phyloP scores from a whole-genome alignment of 2,113 vertebrate genomes.

The Hydrochoerus hydrochaeris region DNA sequence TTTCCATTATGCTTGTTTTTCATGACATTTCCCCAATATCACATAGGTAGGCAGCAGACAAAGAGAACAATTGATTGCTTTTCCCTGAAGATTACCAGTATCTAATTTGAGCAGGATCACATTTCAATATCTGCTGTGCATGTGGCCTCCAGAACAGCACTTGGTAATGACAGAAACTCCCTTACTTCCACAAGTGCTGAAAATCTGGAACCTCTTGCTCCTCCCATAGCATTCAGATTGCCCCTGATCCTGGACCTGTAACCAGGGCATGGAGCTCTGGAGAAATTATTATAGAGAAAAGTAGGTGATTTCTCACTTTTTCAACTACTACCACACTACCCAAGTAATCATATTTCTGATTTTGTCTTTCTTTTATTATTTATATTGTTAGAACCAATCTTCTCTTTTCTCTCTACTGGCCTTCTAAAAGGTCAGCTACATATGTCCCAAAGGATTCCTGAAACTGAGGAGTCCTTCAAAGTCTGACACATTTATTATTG shows the following conservation, averaged over 20 bases:
- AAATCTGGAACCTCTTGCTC: background rate
- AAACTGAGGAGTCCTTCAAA: background rate
- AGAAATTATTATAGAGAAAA: background rate
- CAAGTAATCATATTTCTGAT: background rate
- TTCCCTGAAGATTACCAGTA: slow-evolving; percentile 64
- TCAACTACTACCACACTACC: too few relatives aligned
- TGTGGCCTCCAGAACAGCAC: background rate
- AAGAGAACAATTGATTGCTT: slow-evolving; percentile 70
- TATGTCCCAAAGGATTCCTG: background rate
- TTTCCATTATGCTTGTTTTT: slow-evolving; percentile 47
- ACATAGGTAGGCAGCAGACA: slow-evolving; percentile 42
- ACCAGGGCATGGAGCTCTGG: background rate
- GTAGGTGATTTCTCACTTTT: background rate
- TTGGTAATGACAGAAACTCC: background rate
- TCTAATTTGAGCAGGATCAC: slow-evolving; percentile 72
- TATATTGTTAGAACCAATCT: background rate
- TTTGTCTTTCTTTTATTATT: background rate
- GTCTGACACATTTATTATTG: background rate
- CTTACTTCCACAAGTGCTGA: background rate
- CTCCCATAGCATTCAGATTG: background rate
- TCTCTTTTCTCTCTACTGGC: background rate
- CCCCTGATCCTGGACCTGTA: background rate
- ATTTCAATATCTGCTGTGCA: slow-evolving; percentile 61
- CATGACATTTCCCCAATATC: slow-evolving; percentile 1
- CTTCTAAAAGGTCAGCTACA: background rate